phyloP scores from a whole-genome alignment of 2,113 vertebrate genomes.

The Calidris pygmaea region DNA sequence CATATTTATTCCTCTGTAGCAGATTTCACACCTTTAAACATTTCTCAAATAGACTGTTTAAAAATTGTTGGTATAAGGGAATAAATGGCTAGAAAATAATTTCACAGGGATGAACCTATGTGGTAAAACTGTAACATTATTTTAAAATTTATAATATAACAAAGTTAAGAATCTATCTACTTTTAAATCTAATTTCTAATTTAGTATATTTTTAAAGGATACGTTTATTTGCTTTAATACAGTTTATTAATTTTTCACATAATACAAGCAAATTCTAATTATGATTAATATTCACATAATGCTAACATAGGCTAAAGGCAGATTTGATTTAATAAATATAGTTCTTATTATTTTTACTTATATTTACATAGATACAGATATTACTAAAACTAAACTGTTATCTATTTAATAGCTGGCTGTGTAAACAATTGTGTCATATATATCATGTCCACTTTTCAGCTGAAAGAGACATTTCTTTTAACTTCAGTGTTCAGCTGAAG shows the following conservation, averaged over 20 bases:
- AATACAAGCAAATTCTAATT: neutral
- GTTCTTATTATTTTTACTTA: neutral
- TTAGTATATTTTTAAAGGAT: neutral
- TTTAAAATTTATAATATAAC: neutral
- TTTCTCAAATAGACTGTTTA: neutral
- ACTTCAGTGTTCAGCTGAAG: neutral
- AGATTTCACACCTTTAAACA: neutral
- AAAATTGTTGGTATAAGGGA: neutral
- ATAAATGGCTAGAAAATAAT: neutral
- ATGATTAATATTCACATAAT: neutral
- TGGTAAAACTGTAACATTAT: neutral
- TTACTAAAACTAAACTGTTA: neutral
- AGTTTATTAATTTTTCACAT: neutral
- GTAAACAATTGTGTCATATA: neutral
- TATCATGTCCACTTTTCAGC: neutral
- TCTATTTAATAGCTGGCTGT: neutral
- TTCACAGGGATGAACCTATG: neutral
- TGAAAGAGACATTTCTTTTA: neutral
- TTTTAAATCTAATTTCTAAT: neutral
- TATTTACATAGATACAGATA: neutral
- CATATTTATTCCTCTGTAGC: neutral
- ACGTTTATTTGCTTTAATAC: neutral
- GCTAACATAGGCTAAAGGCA: neutral
- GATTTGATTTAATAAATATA: neutral
- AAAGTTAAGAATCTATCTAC: neutral